Conservation (phyloP, 1,140 invertebrate species). For the Cataglyphis hispanica region DNA sequence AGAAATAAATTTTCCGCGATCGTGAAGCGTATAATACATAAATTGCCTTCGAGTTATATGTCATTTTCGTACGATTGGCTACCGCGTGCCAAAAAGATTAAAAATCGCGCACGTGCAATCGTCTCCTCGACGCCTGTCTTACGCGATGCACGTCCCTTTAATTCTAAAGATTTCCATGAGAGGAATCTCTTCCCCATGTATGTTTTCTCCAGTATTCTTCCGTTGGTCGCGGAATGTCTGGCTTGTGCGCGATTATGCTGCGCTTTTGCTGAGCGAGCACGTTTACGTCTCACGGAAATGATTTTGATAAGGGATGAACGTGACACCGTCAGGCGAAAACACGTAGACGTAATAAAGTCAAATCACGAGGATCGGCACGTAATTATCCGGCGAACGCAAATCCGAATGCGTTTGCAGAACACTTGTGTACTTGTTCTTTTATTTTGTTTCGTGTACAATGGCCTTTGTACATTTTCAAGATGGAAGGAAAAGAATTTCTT, state of each 20-base stretch:
- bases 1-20: slow-evolving; percentile 26
- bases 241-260: slow-evolving; percentile 5
- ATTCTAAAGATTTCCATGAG: not conserved
- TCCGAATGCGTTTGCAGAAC: not conserved
- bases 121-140: not conserved
- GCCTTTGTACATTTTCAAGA: not conserved
- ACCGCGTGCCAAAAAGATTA: not conserved
- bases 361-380: slow-evolving; percentile 57
- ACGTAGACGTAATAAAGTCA: slow-evolving; percentile 39
- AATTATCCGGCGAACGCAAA: slow-evolving; percentile 16
- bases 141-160: not conserved
- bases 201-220: slow-evolving; percentile 32
- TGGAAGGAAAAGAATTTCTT: not conserved
- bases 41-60: too few species aligned
- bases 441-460: not conserved
- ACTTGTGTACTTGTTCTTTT: slow-evolving; percentile 15
- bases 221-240: slow-evolving; percentile 44
- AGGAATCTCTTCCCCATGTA: not conserved
- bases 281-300: slow-evolving; percentile 40
- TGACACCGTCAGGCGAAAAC: slow-evolving; percentile 48
- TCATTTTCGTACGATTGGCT: too few species aligned
- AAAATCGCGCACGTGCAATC: not conserved
- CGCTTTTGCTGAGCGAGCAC: slow-evolving; percentile 42
- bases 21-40: too few species aligned
- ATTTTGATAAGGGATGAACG: slow-evolving; percentile 60